Evolutionary conservation across 2,888 invertebrate species (phyloP), one percentile per base, ranked within the genome.

Genomic region (Drosophila formosana): DNA sequence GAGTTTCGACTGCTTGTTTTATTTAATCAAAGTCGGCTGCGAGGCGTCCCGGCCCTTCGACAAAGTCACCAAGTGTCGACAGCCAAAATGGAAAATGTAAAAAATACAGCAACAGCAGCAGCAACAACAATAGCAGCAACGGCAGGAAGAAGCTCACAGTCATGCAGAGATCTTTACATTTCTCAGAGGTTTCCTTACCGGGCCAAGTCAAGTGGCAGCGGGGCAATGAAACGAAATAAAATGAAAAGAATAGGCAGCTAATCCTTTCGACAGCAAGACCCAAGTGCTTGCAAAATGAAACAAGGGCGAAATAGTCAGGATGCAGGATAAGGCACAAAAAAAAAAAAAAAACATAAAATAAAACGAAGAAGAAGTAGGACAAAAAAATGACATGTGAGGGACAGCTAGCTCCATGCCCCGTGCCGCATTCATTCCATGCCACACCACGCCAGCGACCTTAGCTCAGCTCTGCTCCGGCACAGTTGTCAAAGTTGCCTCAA

Each of bases 301-400:
- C 61, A 62, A 70, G 55, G 56, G 28, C 56, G 51, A 50, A 56
- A 69, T 55, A 30, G 37, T 61, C 45, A 13, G 11, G 11, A 9
- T 18, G 49, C 32, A 11, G 23, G 18, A 7, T 25, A n/a, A 47
- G 41, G 4, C 32, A 32, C 18, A 18, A 18, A 0, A 11, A 47
- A 39, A 11, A 47, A 39, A 45, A 39, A 41, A 41, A 4, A 11
- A 34, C 4, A 0, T 18, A 18, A 18, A 18, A 18, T 18, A 18
- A 18, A n/a, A n/a, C 4, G 5, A n/a, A 37, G n/a, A 4, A n/a
- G n/a, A 37, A 37, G 34, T 4, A 11, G 34, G 30, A 1, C 18
- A 34, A 41, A 41, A 23, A n/a, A 37, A 34, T 60, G 63, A 70
- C 69, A 72, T 68, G 82, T 70, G 63, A 72, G 66, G 66, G 79